A percentile compares a stretch with the other conserved stretches of the same genome.
phyloP scores from a whole-genome alignment of 2,797 vertebrate genomes.

The Melanotaenia maccullochi region DNA sequence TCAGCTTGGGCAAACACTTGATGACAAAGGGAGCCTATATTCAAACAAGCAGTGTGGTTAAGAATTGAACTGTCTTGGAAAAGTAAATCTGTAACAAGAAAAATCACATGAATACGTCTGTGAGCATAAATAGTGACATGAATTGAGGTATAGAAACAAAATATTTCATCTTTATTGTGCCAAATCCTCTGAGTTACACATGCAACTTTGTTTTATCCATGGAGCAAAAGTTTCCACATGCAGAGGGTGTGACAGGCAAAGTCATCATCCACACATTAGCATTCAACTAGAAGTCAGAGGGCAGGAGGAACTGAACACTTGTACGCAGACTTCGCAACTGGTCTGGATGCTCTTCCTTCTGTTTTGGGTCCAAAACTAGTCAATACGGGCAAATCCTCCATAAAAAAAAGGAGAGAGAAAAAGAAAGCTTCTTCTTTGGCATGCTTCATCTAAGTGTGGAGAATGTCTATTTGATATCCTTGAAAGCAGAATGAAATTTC shows the following conservation, averaged over 20 bases:
- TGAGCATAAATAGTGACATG: conserved; percentile 36
- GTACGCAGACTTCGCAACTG: conserved; percentile 58
- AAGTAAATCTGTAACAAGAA: conserved; percentile 43
- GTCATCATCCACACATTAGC: conserved; percentile 70
- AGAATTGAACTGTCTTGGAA: conserved; percentile 40
- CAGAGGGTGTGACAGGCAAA: conserved; percentile 79
- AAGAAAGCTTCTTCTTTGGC: conserved; percentile 22
- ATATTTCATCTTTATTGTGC: conserved; percentile 53
- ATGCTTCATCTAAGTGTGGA: conserved; percentile 63
- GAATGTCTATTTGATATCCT: conserved; percentile 47
- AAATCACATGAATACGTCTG: conserved; percentile 25
- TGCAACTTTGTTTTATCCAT: conserved; percentile 78
- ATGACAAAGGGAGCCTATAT: conserved; percentile 49
- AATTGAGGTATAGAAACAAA: conserved; percentile 43
- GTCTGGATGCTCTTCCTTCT: conserved; percentile 42
- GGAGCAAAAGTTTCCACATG: conserved; percentile 78
- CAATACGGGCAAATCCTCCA: conserved; percentile 25
- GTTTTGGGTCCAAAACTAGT: conserved; percentile 50
- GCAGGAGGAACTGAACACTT: conserved; percentile 63
- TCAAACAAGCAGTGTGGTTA: conserved; percentile 39
- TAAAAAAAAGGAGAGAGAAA: conserved; percentile 1
- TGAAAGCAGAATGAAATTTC: conserved; percentile 67
- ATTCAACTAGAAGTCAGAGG: conserved; percentile 72
- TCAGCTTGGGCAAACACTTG: conserved; percentile 52
- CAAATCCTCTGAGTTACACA: conserved; percentile 77